phyloP scores from a whole-genome alignment of 2,888 invertebrate genomes.

The Coenonympha glycerion region DNA sequence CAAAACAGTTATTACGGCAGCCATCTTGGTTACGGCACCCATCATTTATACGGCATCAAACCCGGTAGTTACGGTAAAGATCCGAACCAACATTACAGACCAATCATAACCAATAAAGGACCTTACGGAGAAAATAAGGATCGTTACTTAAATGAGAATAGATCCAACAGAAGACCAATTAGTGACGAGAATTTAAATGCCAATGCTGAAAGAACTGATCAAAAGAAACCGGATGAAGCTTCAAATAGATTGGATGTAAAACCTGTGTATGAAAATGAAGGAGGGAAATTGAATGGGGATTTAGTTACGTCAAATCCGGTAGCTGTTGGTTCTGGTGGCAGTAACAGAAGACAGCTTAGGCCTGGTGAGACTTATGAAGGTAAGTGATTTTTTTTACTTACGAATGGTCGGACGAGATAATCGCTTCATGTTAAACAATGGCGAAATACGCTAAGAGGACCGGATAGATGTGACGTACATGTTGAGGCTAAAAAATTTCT shows the following conservation, averaged over 20 bases:
- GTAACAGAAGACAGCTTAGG: slow-evolving; percentile 47
- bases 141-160: neutral
- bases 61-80: slow-evolving; percentile 27
- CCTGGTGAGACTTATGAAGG: slow-evolving; percentile 47
- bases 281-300: slow-evolving; percentile 50
- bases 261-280: slow-evolving; percentile 63
- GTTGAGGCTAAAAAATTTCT: no score
- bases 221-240: slow-evolving; percentile 16
- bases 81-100: slow-evolving; percentile 18
- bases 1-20: slow-evolving; percentile 28
- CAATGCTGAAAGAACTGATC: slow-evolving; percentile 12
- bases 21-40: slow-evolving; percentile 31
- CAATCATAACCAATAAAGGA: slow-evolving; percentile 18
- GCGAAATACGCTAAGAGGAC: no score
- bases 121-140: slow-evolving; percentile 17
- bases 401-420: no score
- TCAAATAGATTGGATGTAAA: slow-evolving; percentile 41
- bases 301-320: slow-evolving; percentile 60
- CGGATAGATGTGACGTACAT: no score
- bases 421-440: no score
- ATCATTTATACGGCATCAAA: slow-evolving; percentile 31
- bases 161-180: slow-evolving; percentile 12
- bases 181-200: neutral
- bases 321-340: slow-evolving; percentile 50
- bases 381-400: slow-evolving; percentile 35